Conservation (phyloP, 2,113 vertebrate genomes). For the Pundamilia nyererei region DNA sequence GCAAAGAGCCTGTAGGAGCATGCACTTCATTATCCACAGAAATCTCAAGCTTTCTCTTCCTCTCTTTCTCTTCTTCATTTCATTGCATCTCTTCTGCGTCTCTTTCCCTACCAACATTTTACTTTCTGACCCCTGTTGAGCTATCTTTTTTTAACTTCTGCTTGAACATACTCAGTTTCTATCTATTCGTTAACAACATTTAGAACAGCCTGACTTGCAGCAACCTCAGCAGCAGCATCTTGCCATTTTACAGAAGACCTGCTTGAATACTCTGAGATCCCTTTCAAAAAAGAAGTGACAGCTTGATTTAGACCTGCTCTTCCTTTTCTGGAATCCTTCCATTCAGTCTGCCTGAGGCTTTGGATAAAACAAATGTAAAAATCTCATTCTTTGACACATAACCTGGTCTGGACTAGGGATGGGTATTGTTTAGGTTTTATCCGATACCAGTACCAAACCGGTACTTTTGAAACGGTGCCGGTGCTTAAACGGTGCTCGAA, state of each 20-base stretch:
- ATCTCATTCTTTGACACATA: background rate
- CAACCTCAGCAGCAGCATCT: background rate
- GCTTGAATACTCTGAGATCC: background rate
- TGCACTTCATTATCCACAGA: background rate
- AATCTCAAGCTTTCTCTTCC: background rate
- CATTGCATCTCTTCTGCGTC: background rate
- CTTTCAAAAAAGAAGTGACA: background rate
- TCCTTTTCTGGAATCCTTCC: background rate
- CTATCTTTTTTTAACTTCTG: background rate
- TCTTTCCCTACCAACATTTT: background rate
- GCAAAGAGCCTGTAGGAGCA: background rate
- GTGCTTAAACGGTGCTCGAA: background rate
- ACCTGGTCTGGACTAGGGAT: background rate
- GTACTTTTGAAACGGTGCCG: background rate
- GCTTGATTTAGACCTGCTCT: background rate
- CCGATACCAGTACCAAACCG: background rate
- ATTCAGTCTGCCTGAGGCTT: background rate
- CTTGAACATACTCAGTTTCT: conserved; percentile 2
- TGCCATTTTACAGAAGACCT: background rate
- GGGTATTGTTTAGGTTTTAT: background rate
- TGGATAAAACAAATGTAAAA: background rate
- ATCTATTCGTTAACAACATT: conserved; percentile 5
- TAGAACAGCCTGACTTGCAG: conserved; percentile 35
- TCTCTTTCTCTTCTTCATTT: background rate
- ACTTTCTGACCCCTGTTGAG: background rate